Conservation (phyloP, 2,888 invertebrate genomes). For the Trachelus troglodyta region DNA sequence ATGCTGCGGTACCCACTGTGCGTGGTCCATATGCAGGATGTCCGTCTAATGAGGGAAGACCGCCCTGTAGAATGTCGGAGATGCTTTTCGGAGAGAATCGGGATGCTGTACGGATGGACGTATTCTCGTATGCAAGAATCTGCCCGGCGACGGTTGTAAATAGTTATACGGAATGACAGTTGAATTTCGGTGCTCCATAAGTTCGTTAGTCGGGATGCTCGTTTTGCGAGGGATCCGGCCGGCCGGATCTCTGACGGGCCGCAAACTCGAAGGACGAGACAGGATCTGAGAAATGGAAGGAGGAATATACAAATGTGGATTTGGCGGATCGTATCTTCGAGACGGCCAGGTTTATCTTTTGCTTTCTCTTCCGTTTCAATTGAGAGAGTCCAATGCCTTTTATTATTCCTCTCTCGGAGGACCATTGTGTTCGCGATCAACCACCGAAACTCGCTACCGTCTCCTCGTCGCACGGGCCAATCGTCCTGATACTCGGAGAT, state of each 20-base stretch:
- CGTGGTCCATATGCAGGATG: neutral
- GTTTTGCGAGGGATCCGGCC: slow-evolving; percentile 10
- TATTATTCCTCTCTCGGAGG: slow-evolving; percentile 47
- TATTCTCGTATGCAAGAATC: slow-evolving; percentile 52
- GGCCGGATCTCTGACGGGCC: slow-evolving; percentile 14
- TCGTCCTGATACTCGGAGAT: slow-evolving; percentile 49
- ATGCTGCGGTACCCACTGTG: neutral
- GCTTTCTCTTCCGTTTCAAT: slow-evolving; percentile 49
- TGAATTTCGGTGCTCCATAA: slow-evolving; percentile 48
- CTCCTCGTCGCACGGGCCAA: slow-evolving; percentile 38
- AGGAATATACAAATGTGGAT: slow-evolving; percentile 58
- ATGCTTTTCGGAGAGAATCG: neutral
- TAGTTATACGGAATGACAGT: slow-evolving; percentile 59
- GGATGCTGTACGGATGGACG: slow-evolving; percentile 12
- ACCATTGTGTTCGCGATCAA: slow-evolving; percentile 11
- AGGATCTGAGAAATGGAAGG: slow-evolving; percentile 25
- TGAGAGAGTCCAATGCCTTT: slow-evolving; percentile 49
- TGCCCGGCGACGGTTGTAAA: slow-evolving; percentile 48
- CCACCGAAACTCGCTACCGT: slow-evolving; percentile 23
- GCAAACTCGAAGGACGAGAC: slow-evolving; percentile 25
- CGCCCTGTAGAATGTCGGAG: slow-evolving; percentile 2
- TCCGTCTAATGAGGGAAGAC: neutral
- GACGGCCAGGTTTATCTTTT: slow-evolving; percentile 52
- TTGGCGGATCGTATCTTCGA: slow-evolving; percentile 49
- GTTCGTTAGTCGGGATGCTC: slow-evolving; percentile 37